Evolutionary conservation across 2,113 vertebrate species (phyloP).

Genomic region (Zosterops borbonicus): DNA sequence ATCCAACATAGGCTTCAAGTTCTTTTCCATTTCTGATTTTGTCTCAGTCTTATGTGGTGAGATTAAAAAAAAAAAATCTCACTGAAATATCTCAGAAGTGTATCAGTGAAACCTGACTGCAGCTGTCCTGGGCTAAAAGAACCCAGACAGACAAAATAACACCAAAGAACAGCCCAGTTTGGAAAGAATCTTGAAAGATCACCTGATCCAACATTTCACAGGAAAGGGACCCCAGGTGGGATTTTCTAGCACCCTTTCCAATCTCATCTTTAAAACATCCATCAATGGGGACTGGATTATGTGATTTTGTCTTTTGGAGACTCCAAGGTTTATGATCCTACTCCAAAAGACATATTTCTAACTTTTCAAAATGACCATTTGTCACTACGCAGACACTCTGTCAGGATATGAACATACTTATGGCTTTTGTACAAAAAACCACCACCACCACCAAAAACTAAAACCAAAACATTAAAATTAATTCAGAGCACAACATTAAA

Average conservation of each 20-base stretch:
- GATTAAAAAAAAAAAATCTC: background rate
- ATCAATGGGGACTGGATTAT: too few species aligned
- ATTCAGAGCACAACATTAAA: background rate
- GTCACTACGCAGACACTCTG: background rate
- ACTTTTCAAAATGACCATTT: background rate
- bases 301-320: background rate
- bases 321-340: background rate
- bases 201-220: rapidly evolving
- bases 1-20: background rate
- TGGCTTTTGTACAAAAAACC: background rate
- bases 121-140: background rate
- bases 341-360: background rate
- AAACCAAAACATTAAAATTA: background rate
- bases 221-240: background rate
- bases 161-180: background rate
- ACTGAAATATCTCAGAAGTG: background rate
- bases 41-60: background rate
- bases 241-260: background rate
- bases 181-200: background rate
- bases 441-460: too few species aligned
- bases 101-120: background rate
- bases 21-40: background rate
- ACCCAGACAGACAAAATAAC: background rate
- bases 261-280: background rate
- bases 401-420: background rate